Evolutionary conservation across 2,113 vertebrate genomes (phyloP).

Genomic region (Oryzias woworae): DNA sequence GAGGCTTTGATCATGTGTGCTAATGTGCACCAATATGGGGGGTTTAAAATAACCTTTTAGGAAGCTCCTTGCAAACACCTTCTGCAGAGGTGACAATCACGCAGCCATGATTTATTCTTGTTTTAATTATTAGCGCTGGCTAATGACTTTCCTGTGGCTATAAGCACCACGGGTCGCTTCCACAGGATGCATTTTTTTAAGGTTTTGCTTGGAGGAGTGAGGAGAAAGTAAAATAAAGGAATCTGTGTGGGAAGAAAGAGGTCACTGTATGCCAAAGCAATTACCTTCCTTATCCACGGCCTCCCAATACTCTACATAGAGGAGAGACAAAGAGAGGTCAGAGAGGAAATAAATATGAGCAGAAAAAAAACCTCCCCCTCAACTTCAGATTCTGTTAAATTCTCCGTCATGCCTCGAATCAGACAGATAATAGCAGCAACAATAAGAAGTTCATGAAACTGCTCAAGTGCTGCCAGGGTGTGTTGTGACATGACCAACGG

Average conservation of each 20-base stretch:
- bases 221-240: conserved; percentile 46
- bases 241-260: conserved; percentile 65
- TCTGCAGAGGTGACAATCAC: conserved; percentile 32
- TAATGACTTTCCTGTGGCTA: conserved; percentile 44
- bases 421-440: conserved; percentile 12
- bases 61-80: conserved; percentile 1
- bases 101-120: conserved; percentile 30
- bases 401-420: conserved; percentile 9
- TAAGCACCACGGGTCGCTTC: conserved; percentile 29
- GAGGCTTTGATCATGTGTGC: conserved; percentile 30
- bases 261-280: conserved; percentile 70
- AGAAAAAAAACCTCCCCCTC: too few relatives aligned
- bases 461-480: conserved; percentile 19
- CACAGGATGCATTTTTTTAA: conserved; percentile 50
- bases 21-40: neutral
- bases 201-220: conserved; percentile 24
- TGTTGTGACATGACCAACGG: conserved; percentile 57
- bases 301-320: conserved; percentile 44
- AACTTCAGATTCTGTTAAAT: neutral
- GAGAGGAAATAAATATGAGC: conserved; percentile 42
- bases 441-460: conserved; percentile 29
- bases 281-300: conserved; percentile 59
- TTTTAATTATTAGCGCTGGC: conserved; percentile 50
- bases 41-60: neutral
- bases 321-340: conserved; percentile 54